Conservation (phyloP, 2,888 invertebrate species). For the Hyppa rectilinea region DNA sequence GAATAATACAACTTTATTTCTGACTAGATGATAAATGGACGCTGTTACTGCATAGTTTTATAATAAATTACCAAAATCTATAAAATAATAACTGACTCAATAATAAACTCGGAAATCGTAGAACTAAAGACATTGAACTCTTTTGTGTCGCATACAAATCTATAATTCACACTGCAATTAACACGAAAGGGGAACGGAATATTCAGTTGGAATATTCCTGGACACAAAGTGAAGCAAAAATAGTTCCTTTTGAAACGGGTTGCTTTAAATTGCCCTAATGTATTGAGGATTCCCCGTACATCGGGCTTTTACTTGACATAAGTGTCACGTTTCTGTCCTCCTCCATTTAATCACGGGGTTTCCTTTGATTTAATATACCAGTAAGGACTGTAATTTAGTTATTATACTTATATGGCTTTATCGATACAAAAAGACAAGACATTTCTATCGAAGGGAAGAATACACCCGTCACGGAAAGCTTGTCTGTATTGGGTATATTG, state of each 20-base stretch:
- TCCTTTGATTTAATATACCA: constrained; percentile 53
- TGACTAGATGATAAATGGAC: neutral
- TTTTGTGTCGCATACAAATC: neutral
- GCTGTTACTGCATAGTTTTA: neutral
- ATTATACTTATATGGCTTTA: neutral
- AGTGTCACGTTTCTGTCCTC: constrained; percentile 48
- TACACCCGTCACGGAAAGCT: constrained; percentile 9
- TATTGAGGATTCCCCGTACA: constrained; percentile 38
- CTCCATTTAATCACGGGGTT: constrained; percentile 42
- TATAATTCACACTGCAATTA: constrained; percentile 34
- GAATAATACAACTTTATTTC: neutral
- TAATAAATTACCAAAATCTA: neutral
- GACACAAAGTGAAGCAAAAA: constrained; percentile 29
- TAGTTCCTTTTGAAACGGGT: constrained; percentile 31
- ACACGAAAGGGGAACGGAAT: constrained; percentile 13
- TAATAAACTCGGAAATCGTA: neutral
- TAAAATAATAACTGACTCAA: constrained; percentile 1
- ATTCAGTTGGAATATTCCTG: constrained; percentile 28
- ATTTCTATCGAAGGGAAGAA: constrained; percentile 18
- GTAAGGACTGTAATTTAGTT: constrained; percentile 26
- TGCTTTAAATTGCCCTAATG: constrained; percentile 42
- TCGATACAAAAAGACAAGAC: constrained; percentile 11
- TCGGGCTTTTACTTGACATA: constrained; percentile 46
- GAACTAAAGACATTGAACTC: constrained; percentile 18
- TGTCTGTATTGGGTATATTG: constrained; percentile 23